phyloP scores from a whole-genome alignment of 2,797 vertebrate genomes.

The Tamandua tetradactyla region DNA sequence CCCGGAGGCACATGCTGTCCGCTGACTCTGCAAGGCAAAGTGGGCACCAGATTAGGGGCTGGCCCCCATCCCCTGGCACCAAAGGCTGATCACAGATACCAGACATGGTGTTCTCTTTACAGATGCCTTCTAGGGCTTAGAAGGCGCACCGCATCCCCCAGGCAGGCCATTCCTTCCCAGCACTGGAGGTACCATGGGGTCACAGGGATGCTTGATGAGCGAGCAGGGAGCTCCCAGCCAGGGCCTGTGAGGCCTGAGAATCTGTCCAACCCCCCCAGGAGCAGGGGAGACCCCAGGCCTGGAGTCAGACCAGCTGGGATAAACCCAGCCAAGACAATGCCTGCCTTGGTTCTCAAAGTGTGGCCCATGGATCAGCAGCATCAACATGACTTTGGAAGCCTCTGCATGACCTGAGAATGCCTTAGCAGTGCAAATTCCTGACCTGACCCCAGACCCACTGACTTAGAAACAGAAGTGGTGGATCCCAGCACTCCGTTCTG shows the following conservation, averaged over 20 bases:
- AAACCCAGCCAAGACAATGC: accelerated
- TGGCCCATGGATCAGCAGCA: background rate
- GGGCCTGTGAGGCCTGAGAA: background rate
- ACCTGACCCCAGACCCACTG: background rate
- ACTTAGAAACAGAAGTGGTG: background rate
- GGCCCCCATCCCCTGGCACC: too few relatives aligned
- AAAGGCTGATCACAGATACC: too few relatives aligned
- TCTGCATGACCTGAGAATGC: too few relatives aligned
- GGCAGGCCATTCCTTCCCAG: background rate
- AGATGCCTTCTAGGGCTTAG: background rate
- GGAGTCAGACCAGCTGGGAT: background rate
- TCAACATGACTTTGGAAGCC: background rate
- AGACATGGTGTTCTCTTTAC: too few relatives aligned
- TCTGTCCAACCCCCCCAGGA: too few relatives aligned
- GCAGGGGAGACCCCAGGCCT: background rate
- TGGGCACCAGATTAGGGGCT: background rate
- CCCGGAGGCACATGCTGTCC: slow-evolving; percentile 89
- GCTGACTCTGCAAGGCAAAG: slow-evolving; percentile 87
- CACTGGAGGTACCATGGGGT: too few relatives aligned
- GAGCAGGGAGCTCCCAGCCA: background rate
- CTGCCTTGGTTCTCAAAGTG: background rate
- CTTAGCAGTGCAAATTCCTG: background rate
- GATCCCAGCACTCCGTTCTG: background rate
- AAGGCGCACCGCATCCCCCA: background rate
- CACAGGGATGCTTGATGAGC: background rate